Percentiles rank a stretch among this genome's conserved stretches.
phyloP scores from a whole-genome alignment of 2,888 invertebrate species.

The Phyllotreta striolata region DNA sequence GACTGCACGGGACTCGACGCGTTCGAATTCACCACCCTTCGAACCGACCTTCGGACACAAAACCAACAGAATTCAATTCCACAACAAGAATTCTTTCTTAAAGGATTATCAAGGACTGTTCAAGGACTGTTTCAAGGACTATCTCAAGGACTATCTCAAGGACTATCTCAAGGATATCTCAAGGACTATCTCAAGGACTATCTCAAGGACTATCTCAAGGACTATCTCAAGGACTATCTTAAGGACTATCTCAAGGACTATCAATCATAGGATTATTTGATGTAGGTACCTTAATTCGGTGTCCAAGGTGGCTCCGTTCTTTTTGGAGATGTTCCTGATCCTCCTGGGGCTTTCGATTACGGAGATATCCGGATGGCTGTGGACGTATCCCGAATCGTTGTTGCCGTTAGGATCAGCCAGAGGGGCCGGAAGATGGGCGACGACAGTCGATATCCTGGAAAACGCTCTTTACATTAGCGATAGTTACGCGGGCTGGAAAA shows the following conservation, averaged over 20 bases:
- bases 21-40: constrained; percentile 62
- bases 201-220: too few relatives aligned
- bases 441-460: constrained; percentile 64
- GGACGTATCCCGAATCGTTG: constrained; percentile 84
- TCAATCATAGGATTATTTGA: too few relatives aligned
- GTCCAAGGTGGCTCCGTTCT: constrained; percentile 58
- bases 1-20: constrained; percentile 40
- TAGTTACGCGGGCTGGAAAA: not conserved
- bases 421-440: constrained; percentile 66
- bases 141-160: too few relatives aligned
- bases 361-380: constrained; percentile 63
- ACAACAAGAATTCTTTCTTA: too few relatives aligned
- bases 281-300: constrained; percentile 59
- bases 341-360: constrained; percentile 57
- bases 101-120: too few relatives aligned
- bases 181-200: too few relatives aligned
- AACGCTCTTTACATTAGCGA: constrained; percentile 1
- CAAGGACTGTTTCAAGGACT: too few relatives aligned
- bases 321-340: constrained; percentile 46
- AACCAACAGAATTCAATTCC: not conserved
- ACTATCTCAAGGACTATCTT: too few relatives aligned
- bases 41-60: constrained; percentile 65
- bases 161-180: too few relatives aligned
- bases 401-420: constrained; percentile 80
- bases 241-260: too few relatives aligned